Evolutionary conservation across 2,113 vertebrate genomes (phyloP).

Genomic region (Motacilla tschutschensis): DNA sequence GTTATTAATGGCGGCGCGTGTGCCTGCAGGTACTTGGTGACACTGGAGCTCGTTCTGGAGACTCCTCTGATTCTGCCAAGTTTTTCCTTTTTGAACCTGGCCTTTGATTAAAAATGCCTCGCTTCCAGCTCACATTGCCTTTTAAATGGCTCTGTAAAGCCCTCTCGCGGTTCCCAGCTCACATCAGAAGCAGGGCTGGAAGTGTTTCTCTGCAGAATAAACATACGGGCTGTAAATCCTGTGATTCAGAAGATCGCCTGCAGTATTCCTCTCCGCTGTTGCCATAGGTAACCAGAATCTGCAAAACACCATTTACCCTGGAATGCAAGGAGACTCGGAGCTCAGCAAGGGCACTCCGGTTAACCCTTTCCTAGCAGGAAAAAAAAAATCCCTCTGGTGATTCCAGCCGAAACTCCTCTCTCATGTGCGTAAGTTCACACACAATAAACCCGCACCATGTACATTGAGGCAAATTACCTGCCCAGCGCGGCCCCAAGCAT

Average conservation of each 20-base stretch:
- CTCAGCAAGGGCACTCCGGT: conserved; percentile 69
- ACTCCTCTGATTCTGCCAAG: background rate
- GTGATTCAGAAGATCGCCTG: conserved; percentile 73
- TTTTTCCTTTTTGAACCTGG: conserved; percentile 23
- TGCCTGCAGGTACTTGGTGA: background rate
- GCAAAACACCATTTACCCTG: conserved; percentile 82
- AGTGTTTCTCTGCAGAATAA: conserved; percentile 67
- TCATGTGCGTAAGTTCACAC: background rate
- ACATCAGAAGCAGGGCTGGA: conserved; percentile 41
- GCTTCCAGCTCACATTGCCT: conserved; percentile 42
- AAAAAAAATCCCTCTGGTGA: background rate
- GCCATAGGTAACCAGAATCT: conserved; percentile 77
- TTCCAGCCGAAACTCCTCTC: background rate
- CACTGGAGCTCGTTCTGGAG: background rate
- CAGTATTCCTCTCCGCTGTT: conserved; percentile 75
- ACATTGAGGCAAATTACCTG: fast-evolving
- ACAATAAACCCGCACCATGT: background rate
- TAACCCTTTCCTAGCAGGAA: conserved; percentile 69
- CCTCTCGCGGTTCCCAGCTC: conserved; percentile 47
- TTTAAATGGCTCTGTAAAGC: conserved; percentile 54
- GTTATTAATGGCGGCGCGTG: background rate
- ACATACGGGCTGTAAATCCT: conserved; percentile 72
- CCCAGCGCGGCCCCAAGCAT: background rate
- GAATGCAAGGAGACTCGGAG: conserved; percentile 75
- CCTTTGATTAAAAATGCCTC: conserved; percentile 56